Conservation (phyloP, 30 jellyfish, hydroid and myxozoan genomes). For the Chrysaora quinquecirrha region DNA sequence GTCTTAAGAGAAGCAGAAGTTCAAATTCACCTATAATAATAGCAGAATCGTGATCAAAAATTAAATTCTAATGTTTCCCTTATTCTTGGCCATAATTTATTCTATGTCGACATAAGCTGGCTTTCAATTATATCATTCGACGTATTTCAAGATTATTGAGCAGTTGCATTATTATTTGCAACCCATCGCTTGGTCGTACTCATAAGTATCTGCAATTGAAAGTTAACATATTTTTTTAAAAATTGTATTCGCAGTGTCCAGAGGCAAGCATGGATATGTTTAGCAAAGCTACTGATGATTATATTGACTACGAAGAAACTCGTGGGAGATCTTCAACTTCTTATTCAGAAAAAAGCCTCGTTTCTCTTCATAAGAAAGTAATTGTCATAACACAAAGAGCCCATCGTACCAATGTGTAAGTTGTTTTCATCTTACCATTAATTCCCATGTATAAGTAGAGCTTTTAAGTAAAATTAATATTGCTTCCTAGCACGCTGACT, state of each 20-base stretch:
- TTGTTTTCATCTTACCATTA: background rate
- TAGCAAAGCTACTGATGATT: conserved; percentile 96
- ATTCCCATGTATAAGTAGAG: background rate
- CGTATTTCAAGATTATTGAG: background rate
- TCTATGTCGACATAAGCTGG: background rate
- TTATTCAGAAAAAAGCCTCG: too few species aligned
- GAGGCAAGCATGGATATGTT: conserved; percentile 83
- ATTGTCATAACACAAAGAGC: conserved; percentile 93
- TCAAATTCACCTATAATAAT: too few species aligned
- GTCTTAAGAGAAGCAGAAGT: too few species aligned
- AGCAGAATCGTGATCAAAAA: too few species aligned
- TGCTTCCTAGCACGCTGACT: background rate
- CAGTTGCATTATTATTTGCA: background rate
- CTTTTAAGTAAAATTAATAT: background rate
- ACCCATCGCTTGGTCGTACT: background rate
- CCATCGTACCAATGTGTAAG: conserved; percentile 95
- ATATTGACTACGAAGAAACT: conserved; percentile 81
- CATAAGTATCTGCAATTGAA: background rate
- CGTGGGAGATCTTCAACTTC: too few species aligned
- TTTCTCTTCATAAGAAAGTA: conserved; percentile 86
- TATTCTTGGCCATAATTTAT: background rate
- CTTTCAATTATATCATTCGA: background rate
- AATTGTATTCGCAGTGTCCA: conserved; percentile 74
- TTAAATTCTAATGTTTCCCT: background rate
- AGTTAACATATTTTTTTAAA: background rate